These are phyloP conservation scores for Drosophila albomicans DNA, from an alignment of 1,140 invertebrate species.

Conservation along the genomic window DNA sequence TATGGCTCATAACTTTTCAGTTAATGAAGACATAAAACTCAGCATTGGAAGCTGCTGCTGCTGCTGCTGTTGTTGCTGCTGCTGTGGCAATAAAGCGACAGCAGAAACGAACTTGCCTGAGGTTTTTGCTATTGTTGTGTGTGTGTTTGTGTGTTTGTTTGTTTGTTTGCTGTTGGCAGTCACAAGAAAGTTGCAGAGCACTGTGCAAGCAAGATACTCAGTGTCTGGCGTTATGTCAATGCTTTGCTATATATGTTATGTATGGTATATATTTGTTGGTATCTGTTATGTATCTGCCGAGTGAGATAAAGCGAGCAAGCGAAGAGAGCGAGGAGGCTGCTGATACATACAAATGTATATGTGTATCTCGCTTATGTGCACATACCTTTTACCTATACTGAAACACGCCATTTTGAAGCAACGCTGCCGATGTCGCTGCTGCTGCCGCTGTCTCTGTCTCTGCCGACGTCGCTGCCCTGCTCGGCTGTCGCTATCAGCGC, in stretches of 20 bases:
- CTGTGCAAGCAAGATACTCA: slow-evolving; percentile 15
- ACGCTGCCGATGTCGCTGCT: slow-evolving; percentile 16
- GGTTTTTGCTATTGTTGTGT: slow-evolving; percentile 43
- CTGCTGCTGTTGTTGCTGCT: slow-evolving; percentile 62
- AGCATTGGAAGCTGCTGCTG: slow-evolving; percentile 64
- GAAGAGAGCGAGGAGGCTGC: slow-evolving; percentile 7
- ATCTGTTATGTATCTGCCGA: slow-evolving; percentile 48
- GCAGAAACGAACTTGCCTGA: slow-evolving; percentile 29
- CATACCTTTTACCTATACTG: slow-evolving; percentile 17
- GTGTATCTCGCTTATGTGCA: slow-evolving; percentile 13
- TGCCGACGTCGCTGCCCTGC: slow-evolving; percentile 34
- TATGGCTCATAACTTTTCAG: slow-evolving; percentile 82
- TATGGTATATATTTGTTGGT: slow-evolving; percentile 8
- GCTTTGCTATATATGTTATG: slow-evolving; percentile 1
- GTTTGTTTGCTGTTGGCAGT: slow-evolving; percentile 42
- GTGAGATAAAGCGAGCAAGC: slow-evolving; percentile 50
- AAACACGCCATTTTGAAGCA: slow-evolving; percentile 72
- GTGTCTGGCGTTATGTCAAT: slow-evolving; percentile 39
- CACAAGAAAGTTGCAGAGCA: slow-evolving; percentile 72
- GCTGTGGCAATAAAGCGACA: slow-evolving; percentile 19
- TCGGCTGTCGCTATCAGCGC: slow-evolving; percentile 69
- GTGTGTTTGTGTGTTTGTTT: slow-evolving; percentile 50
- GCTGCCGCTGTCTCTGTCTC: background rate
- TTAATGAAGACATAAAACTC: slow-evolving; percentile 83
- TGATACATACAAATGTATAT: slow-evolving; percentile 1